A percentile compares a stretch with the other conserved stretches of the same genome.
These are phyloP conservation scores for Drosophila leontia DNA, from an alignment of 1,140 invertebrate species.

Conservation along the genomic window DNA sequence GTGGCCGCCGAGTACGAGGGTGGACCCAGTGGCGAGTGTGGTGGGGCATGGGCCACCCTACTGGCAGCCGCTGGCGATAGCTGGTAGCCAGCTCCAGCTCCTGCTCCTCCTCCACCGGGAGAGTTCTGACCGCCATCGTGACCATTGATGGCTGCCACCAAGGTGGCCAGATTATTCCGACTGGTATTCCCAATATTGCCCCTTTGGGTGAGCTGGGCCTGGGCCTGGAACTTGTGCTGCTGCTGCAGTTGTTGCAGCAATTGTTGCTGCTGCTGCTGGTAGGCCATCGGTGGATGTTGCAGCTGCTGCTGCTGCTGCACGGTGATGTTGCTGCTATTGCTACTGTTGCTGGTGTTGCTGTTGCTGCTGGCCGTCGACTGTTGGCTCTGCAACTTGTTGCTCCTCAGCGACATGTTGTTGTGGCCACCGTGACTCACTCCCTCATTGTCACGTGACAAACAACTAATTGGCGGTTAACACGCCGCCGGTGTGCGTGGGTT, in stretches of 20 bases:
- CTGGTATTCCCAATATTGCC: slow-evolving; percentile 61
- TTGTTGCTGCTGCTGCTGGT: slow-evolving; percentile 84
- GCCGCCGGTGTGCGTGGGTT: slow-evolving; percentile 56
- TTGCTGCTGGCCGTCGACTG: slow-evolving; percentile 50
- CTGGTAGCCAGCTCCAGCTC: slow-evolving; percentile 56
- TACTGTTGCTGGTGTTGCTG: slow-evolving; percentile 41
- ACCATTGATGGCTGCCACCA: slow-evolving; percentile 81
- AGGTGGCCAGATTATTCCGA: slow-evolving; percentile 79
- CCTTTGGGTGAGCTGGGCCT: slow-evolving; percentile 60
- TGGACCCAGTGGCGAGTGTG: slow-evolving; percentile 59
- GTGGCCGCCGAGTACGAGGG: slow-evolving; percentile 74
- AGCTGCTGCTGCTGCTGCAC: slow-evolving; percentile 26
- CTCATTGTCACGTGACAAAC: slow-evolving; percentile 47
- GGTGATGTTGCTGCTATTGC: slow-evolving; percentile 38
- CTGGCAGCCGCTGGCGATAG: slow-evolving; percentile 70
- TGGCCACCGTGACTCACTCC: slow-evolving; percentile 10
- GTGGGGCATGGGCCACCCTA: slow-evolving; percentile 61
- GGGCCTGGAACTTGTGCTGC: slow-evolving; percentile 84
- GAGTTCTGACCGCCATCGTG: slow-evolving; percentile 55
- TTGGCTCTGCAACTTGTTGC: slow-evolving; percentile 76
- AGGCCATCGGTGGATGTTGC: slow-evolving; percentile 58
- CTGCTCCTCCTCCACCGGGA: slow-evolving; percentile 7
- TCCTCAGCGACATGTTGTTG: slow-evolving; percentile 77
- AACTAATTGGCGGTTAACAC: slow-evolving; percentile 60
- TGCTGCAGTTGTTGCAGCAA: slow-evolving; percentile 78